phyloP scores from a whole-genome alignment of 2,113 vertebrate species.

The Tringa solitaria region DNA sequence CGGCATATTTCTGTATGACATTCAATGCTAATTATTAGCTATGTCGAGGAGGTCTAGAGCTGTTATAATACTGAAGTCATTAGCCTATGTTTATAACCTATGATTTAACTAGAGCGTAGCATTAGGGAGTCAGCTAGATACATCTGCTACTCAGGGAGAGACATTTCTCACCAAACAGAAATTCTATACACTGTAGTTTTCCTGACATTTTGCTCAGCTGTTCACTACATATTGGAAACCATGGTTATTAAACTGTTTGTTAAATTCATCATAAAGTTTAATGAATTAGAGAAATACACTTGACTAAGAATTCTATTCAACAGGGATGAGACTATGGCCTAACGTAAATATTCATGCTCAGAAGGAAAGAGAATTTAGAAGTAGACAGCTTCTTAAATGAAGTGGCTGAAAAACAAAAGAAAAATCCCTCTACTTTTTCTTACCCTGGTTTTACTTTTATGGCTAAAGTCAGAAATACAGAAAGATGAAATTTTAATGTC shows the following conservation, averaged over 20 bases:
- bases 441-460: not conserved
- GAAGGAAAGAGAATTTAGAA: not conserved
- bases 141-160: not conserved
- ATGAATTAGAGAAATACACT: constrained; percentile 8
- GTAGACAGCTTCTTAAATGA: not conserved
- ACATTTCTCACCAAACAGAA: constrained; percentile 41
- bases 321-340: not conserved
- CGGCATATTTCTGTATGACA: constrained; percentile 66
- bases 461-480: not conserved
- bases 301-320: not conserved
- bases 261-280: constrained; percentile 52
- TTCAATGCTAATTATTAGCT: constrained; percentile 70
- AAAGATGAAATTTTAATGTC: not conserved
- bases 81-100: constrained; percentile 56
- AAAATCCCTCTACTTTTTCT: not conserved
- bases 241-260: constrained; percentile 33
- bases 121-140: not conserved
- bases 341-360: not conserved
- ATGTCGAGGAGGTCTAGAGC: constrained; percentile 13
- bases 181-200: not conserved
- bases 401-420: not conserved
- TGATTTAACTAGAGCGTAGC: constrained; percentile 39
- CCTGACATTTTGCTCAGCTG: constrained; percentile 14
- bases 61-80: constrained; percentile 64
- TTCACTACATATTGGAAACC: not conserved